Evolutionary conservation across 1,140 invertebrate species (phyloP), one percentile per base, ranked within the genome.

Genomic region (Ceratoteleas bidentatus): DNA sequence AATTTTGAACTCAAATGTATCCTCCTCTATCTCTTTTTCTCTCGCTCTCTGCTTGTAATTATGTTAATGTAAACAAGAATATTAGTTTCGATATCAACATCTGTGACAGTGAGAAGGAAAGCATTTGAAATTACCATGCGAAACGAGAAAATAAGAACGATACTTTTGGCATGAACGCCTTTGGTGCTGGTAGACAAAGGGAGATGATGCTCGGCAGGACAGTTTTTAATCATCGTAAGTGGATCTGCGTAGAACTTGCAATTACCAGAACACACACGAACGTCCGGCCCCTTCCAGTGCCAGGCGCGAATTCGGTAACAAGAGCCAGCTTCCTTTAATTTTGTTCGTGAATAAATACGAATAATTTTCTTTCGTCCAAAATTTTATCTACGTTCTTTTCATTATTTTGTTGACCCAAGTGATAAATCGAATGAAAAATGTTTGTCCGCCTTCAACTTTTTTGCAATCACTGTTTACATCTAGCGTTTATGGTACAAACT

Each of bases 211-310:
- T 88, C 87, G 86, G 89, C 90, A 90, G 90, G 90, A 90, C 88
- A 90, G 88, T 92, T 92, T 92, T 91, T 92, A 92, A 92, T 92
- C 90, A 91, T 90, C 87, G 88, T 91, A 91, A 91, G 91, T 92
- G 91, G 91, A 90, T 90, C 88, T 91, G 89, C 90, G 90, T 91
- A 89, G 88, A 83, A 72, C 83, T 87, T 70, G 86, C 90, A 91
- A 91, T 91, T 91, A 91, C 89, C 86, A 83, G 85, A 88, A 85
- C 85, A 88, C 86, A 87, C 86, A 83, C 86, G 79, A 62, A 78
- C 84, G 85, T 86, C 81, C 70, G 74, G 82, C 86, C 88, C 88
- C 88, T 88, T 89, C 87, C 87, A 56, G 69, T 56, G 36, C 40
- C 58, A 43, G 34, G 64, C 82, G 36, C 61, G 52, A 40, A 65